A percentile compares a stretch with the other conserved stretches of the same genome.
phyloP scores from a whole-genome alignment of 2,113 vertebrate species.

The Tragelaphus imberbis region DNA sequence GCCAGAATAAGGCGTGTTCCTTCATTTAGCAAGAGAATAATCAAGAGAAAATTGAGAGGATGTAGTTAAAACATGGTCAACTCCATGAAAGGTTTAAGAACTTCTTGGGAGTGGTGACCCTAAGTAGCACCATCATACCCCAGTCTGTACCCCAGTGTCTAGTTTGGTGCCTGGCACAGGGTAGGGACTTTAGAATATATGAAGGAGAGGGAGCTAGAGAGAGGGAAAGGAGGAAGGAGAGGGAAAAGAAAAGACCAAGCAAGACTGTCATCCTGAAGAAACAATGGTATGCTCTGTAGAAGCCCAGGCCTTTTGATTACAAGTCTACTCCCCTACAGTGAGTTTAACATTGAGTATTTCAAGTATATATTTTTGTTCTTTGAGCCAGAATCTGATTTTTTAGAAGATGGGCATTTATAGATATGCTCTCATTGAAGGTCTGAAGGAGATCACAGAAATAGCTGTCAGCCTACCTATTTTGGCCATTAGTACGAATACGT shows the following conservation, averaged over 20 bases:
- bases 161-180: background rate
- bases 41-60: background rate
- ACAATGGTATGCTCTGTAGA: background rate
- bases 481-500: background rate
- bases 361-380: background rate
- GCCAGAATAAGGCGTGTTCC: background rate
- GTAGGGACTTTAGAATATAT: background rate
- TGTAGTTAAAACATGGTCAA: background rate
- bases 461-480: background rate
- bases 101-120: background rate
- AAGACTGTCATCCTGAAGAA: background rate
- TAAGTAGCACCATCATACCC: fast-evolving
- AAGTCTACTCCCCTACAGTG: background rate
- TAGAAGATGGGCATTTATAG: background rate
- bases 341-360: background rate
- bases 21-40: background rate
- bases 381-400: background rate
- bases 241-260: background rate
- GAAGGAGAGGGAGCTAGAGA: background rate
- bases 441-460: background rate
- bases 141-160: background rate
- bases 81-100: background rate
- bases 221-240: background rate
- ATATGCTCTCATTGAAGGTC: background rate
- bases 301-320: background rate